These are phyloP conservation scores for Stylophora pistillata DNA, from an alignment of 64 coral and sea anemone species.

Conservation along the genomic window DNA sequence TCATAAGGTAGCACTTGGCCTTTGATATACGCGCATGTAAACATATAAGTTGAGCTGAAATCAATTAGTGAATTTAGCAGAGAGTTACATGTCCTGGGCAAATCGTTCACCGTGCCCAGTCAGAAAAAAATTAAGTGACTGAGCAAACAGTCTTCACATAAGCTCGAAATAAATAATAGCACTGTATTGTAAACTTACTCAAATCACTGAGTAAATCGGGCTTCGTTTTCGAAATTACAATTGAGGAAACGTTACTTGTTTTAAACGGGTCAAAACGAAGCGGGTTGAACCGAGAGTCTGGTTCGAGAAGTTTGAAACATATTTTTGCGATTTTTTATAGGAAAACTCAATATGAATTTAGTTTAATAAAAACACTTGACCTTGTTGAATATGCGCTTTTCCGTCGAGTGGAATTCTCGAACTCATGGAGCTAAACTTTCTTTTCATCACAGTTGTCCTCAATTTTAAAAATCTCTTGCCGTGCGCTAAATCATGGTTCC, in stretches of 20 bases:
- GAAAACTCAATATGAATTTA: not conserved
- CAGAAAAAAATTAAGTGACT: not conserved
- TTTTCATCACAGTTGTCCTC: not conserved
- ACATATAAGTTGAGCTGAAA: not conserved
- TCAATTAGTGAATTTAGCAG: not conserved
- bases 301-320: not conserved
- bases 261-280: not conserved
- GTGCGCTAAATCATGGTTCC: not conserved
- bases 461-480: not conserved
- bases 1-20: not conserved
- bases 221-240: slow-evolving; percentile 4
- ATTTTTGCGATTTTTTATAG: not conserved
- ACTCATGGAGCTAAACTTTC: not conserved
- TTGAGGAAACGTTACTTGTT: not conserved
- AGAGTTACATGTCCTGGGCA: not conserved
- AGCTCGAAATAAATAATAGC: slow-evolving; percentile 11
- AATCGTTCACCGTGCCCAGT: not conserved
- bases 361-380: slow-evolving; percentile 30
- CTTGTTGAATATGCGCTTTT: not conserved
- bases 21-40: not conserved
- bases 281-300: no score
- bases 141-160: not conserved
- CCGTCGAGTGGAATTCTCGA: not conserved
- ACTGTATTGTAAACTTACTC: slow-evolving; percentile 12
- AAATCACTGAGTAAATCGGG: slow-evolving; percentile 1